phyloP scores from a whole-genome alignment of 2,888 invertebrate genomes.

The Plebejus argus region DNA sequence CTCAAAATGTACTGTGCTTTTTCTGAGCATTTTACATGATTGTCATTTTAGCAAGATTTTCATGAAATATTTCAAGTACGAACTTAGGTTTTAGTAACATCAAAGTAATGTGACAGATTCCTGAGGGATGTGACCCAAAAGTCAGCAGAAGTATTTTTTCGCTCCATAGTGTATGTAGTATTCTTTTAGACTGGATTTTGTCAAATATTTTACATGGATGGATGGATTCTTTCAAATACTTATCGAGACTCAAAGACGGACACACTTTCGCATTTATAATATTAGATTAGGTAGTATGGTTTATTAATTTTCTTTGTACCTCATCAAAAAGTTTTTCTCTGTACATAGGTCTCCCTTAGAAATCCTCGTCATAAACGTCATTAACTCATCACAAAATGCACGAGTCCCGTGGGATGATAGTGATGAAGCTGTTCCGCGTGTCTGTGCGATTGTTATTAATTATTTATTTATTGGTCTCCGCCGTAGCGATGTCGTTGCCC shows the following conservation, averaged over 20 bases:
- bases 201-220: not conserved
- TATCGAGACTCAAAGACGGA: no score
- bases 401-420: conserved; percentile 29
- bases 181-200: not conserved
- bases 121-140: conserved; percentile 1
- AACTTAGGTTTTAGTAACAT: not conserved
- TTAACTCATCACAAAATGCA: not conserved
- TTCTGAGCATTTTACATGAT: not conserved
- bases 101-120: not conserved
- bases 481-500: not conserved
- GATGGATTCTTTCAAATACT: no score
- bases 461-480: conserved; percentile 61
- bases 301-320: no score
- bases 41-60: not conserved
- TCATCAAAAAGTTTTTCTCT: no score
- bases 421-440: conserved; percentile 53
- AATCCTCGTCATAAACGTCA: no score
- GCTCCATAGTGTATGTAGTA: not conserved
- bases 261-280: no score
- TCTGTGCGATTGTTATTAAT: conserved; percentile 65
- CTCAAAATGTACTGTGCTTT: no score
- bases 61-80: not conserved
- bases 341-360: no score
- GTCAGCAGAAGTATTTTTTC: not conserved
- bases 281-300: no score